Evolutionary conservation across 2,113 vertebrate species (phyloP), one percentile per base, ranked within the genome.

Genomic region (Xiphias gladius): DNA sequence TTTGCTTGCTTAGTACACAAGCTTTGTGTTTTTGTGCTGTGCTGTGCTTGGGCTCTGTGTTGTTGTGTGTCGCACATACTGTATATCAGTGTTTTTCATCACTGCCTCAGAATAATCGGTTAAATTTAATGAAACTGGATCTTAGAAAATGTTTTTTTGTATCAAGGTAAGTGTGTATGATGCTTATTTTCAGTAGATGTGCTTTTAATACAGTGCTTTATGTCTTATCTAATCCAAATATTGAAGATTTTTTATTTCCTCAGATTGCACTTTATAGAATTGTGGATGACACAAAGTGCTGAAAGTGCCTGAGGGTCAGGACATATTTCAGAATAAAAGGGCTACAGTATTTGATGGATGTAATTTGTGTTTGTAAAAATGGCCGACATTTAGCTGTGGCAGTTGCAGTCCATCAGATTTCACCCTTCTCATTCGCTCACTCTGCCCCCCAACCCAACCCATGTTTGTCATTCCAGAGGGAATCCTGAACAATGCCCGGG

Each of bases 401-500:
- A 88, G 69, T 88, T 81, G 76, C 69, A 78, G 83, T 70, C 69
- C 80, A 80, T 79, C 73, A 82, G 83, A 67, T 79, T 89, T 90
- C 71, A 78, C 78, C 80, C 41, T 72, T 84, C 69, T 82, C 80
- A 83, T 70, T 79, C 58, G 35, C 50, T 80, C 54, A 28, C 75
- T 86, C 78, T 83, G 16, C 57, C 71, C 90, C 76, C 77, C 68
- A 22, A 74, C 75, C 83, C 83, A 37, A 73, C 59, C 82, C 83
- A 17, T 88, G 55, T 91, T 62, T 94, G 26, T 94, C 85, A 61
- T 92, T 93, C 77, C 97, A 99, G 98, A 99, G 98, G 98, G 97
- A 97, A 97, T 99, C 95, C 97, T 99, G 98, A 99, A 99, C 98
- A 99, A 99, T 99, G 98, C 98, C 97, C 97, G 98, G 97, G 98